Evolutionary conservation across 1,140 invertebrate species (phyloP), one percentile per base, ranked within the genome.

Genomic region (Amyelois transitella): DNA sequence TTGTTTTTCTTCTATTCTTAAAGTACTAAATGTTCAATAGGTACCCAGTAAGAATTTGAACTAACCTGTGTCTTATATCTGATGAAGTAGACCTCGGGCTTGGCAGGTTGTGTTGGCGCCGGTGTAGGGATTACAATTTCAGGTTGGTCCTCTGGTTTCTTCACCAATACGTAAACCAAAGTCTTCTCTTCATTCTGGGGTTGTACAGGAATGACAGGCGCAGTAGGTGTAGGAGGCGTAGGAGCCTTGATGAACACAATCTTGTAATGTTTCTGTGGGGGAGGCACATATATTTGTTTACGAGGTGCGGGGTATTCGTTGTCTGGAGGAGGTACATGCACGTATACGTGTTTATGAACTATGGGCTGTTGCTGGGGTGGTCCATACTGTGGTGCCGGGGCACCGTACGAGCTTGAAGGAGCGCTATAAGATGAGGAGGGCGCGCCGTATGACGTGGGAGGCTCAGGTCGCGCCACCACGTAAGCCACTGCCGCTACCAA

Each of bases 161-260:
- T 96, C 22, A 96, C 94, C 72, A 96, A 85, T n/a, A 96, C 95
- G 81, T 96, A 96, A 65, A 96, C 95, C 52, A 96, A 90, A 8
- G 95, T 96, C 89, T 96, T 96, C 85, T 96, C 93, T 85, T 96
- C 95, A 64, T 94, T 94, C 71, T 93, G 94, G 18, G 94, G 93
- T 64, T 94, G 92, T 44, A 94, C 75, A 3, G 94, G 94, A 60
- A 95, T 91, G 17, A 93, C 88, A 6, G 94, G 94, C 0, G 93
- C 93, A 2, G 93, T 94, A 8, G 94, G 94, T 7, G 94, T 92
- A 1, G 94, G 94, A 53, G 94, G 93, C 1, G 93, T 94, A 43
- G 95, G 94, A 0, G 94, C 94, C 85, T 96, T 96, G 76, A 96
- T 96, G 89, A 96, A 96, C 28, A 96, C 94, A 64, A 96, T 96